A percentile compares a stretch with the other conserved stretches of the same genome.
phyloP scores from a whole-genome alignment of 2,888 invertebrate species.

The Anaspis maculata region DNA sequence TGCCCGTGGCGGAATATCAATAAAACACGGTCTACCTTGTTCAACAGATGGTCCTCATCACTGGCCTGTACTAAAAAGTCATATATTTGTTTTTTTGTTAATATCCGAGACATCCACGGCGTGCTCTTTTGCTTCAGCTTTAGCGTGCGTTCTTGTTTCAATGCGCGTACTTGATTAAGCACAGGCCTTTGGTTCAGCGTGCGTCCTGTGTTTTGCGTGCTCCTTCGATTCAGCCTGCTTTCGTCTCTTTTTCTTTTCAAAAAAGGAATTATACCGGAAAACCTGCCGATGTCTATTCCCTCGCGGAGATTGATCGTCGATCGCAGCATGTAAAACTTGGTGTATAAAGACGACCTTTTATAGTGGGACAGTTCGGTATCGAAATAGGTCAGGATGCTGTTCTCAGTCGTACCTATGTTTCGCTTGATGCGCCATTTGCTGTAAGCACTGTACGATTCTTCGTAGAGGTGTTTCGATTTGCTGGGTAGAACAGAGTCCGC shows the following conservation, averaged over 20 bases:
- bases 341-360: conserved; percentile 1
- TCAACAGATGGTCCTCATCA: no score
- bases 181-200: no score
- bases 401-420: no score
- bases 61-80: background rate
- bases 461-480: no score
- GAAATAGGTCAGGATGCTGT: conserved; percentile 2
- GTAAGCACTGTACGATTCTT: background rate
- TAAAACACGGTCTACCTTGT: no score
- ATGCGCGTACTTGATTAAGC: no score
- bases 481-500: no score
- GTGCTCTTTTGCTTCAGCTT: no score
- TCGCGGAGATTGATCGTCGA: background rate
- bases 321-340: conserved; percentile 1
- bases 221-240: no score
- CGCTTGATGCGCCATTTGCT: background rate
- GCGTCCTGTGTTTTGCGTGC: no score
- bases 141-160: no score
- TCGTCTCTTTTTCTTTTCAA: background rate
- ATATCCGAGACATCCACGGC: background rate
- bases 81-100: background rate
- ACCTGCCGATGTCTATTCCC: conserved; percentile 1
- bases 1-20: no score
- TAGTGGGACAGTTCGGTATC: background rate
- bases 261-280: background rate